Conservation (phyloP, 2,888 invertebrate genomes). For the Zelleria hepariella region DNA sequence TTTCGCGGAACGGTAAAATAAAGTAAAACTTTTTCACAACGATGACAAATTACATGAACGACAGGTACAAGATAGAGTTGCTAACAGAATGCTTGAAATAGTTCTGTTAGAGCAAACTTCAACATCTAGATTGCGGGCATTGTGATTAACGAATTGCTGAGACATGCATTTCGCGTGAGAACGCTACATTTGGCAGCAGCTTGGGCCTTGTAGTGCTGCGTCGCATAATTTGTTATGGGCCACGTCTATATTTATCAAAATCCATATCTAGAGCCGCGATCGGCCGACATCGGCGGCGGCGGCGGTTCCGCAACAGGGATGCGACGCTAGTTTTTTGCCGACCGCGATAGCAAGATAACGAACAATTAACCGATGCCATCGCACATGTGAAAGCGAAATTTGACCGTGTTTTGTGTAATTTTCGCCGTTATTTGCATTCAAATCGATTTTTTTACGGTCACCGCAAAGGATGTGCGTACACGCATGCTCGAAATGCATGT, state of each 20-base stretch:
- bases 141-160: conserved; percentile 3
- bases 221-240: conserved; percentile 23
- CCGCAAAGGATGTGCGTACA: conserved; percentile 44
- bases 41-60: neutral
- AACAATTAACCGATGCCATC: conserved; percentile 51
- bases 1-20: neutral
- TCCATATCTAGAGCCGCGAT: conserved; percentile 13
- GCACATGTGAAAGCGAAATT: conserved; percentile 43
- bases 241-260: conserved; percentile 35
- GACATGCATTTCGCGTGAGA: conserved; percentile 30
- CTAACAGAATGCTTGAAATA: neutral
- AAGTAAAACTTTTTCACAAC: neutral
- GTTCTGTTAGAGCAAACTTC: neutral
- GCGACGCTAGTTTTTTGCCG: conserved; percentile 54
- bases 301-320: conserved; percentile 27
- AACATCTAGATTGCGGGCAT: neutral
- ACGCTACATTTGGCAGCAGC: conserved; percentile 21
- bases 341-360: conserved; percentile 33
- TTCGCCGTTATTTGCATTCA: conserved; percentile 55
- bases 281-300: neutral
- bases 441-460: conserved; percentile 48
- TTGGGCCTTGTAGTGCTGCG: conserved; percentile 26
- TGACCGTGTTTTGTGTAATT: conserved; percentile 40
- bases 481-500: conserved; percentile 51
- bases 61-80: neutral